Evolutionary conservation across 2,113 vertebrate genomes (phyloP).

Genomic region (Barnardius zonarius): DNA sequence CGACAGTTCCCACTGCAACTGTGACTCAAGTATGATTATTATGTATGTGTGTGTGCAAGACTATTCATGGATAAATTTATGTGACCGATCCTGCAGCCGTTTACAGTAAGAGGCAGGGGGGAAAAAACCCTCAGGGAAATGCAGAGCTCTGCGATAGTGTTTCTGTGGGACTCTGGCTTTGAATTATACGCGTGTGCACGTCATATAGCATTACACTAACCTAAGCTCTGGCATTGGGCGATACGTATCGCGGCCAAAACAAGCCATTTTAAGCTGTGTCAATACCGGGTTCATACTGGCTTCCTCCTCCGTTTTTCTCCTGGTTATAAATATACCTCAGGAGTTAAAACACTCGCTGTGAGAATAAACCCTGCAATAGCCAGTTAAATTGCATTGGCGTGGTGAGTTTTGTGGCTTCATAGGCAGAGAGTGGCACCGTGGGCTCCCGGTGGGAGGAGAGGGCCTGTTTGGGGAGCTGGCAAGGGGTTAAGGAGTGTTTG

Average conservation of each 20-base stretch:
- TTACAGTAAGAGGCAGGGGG: not conserved
- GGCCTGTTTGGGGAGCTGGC: not conserved
- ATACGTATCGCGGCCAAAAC: not conserved
- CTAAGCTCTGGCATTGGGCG: not conserved
- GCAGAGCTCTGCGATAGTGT: not conserved
- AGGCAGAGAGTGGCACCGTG: not conserved
- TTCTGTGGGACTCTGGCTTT: not conserved
- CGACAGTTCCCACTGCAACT: not conserved
- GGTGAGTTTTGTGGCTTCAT: accelerated
- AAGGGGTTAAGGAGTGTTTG: conserved; percentile 79
- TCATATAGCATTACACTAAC: not conserved
- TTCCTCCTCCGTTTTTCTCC: not conserved
- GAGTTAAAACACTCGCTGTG: accelerated
- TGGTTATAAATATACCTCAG: accelerated
- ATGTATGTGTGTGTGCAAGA: not conserved
- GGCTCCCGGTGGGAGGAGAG: not conserved
- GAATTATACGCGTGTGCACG: not conserved
- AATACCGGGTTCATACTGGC: not conserved
- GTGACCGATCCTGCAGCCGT: not conserved
- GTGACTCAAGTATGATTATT: not conserved
- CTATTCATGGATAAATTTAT: not conserved
- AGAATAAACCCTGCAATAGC: accelerated
- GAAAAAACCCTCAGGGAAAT: not conserved
- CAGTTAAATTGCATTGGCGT: accelerated
- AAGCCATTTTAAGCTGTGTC: not conserved